Evolutionary conservation across 1,140 invertebrate genomes (phyloP), one percentile per base, ranked within the genome.

Genomic region (Drosophila serrata): DNA sequence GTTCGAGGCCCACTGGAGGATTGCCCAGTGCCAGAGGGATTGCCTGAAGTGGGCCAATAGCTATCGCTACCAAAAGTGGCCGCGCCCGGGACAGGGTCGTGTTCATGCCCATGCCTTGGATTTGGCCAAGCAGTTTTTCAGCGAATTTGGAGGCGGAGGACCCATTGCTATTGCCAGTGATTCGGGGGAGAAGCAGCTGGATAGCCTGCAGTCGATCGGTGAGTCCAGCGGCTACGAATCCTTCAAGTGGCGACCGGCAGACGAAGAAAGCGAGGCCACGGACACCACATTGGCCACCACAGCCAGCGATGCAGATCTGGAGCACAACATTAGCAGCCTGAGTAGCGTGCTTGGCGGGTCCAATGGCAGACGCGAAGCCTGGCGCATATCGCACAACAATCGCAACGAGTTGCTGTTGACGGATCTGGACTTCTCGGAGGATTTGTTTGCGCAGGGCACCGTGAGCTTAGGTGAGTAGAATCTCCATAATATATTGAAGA

Each of bases 161-260:
- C 37, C 73, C 5, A 17, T 61, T 8, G 15, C 19, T 4, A 4
- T 60, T 0, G 17, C 48, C 29, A 80, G 56, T 35, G 73, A 81
- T 12, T 49, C 65, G 17, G 65, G 79, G 13, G 91, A 92, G 42
- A 93, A 92, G 37, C 94, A 94, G 75, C 86, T 93, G 15, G 94
- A 95, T 79, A 96, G 95, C 92, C 93, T 96, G 48, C 94, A 95
- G 45, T 97, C 96, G 0, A 94, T 96, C 17, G 96, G 96, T 4
- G 96, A 97, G 69, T 97, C 96, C 75, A 97, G 96, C 91, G 97
- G 96, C 31, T 97, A 97, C 80, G 96, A 97, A 81, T 97, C 96
- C 82, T 96, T 97, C 78, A 96, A 95, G 67, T 94, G 95, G 74
- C 95, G 95, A 77, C 91, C 94, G 0, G 94, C 95, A 8, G 94